phyloP scores from a whole-genome alignment of 2,888 invertebrate species.

The Malthinus flaveolus region DNA sequence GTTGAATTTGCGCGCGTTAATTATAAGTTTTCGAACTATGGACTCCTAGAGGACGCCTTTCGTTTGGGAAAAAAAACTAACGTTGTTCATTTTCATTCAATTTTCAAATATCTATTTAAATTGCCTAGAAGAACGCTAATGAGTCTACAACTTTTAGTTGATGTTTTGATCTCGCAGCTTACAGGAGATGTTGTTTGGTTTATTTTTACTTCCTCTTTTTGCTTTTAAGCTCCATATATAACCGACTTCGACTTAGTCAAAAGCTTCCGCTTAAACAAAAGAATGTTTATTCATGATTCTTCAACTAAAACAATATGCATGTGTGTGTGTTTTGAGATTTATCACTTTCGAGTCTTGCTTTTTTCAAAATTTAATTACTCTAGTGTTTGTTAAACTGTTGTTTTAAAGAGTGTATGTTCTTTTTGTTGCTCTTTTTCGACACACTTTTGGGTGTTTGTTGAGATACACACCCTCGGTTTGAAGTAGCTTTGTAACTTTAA shows the following conservation, averaged over 20 bases:
- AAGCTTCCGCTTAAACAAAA: constrained; percentile 16
- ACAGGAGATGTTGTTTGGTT: constrained; percentile 1
- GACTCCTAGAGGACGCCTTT: too few species aligned
- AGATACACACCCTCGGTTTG: too few species aligned
- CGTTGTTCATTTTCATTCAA: too few species aligned
- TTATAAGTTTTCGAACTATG: too few species aligned
- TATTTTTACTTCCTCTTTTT: constrained; percentile 15
- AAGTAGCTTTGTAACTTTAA: too few species aligned
- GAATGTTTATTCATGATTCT: constrained; percentile 26
- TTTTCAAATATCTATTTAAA: constrained; percentile 17
- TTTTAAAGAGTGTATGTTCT: background rate
- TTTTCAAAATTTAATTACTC: constrained; percentile 14
- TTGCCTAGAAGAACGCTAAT: constrained; percentile 24
- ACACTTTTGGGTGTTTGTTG: constrained; percentile 2
- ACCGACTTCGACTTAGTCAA: background rate
- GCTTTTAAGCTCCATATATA: constrained; percentile 7
- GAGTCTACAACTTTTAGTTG: constrained; percentile 20
- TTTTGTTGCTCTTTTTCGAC: constrained; percentile 4
- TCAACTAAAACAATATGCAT: constrained; percentile 19
- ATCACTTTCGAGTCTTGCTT: constrained; percentile 14
- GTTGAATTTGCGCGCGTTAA: too few species aligned
- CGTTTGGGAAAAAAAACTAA: too few species aligned
- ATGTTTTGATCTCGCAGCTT: constrained; percentile 24
- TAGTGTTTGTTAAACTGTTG: constrained; percentile 8
- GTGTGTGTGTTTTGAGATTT: constrained; percentile 16